Evolutionary conservation across 2,113 vertebrate species (phyloP).

Genomic region (Mesocricetus auratus): DNA sequence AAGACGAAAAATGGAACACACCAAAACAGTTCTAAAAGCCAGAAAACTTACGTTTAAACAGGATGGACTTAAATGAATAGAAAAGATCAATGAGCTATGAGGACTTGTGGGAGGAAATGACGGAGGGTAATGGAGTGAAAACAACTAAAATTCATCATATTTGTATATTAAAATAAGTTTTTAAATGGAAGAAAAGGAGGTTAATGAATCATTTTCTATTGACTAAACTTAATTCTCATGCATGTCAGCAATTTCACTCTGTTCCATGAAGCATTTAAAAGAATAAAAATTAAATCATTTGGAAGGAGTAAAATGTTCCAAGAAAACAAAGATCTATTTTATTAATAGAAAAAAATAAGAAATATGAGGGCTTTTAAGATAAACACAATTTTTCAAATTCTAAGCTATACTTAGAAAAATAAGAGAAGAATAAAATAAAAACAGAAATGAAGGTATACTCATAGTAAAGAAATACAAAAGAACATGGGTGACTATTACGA

Average conservation of each 20-base stretch:
- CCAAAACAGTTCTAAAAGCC: background rate
- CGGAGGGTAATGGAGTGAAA: background rate
- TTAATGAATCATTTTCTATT: background rate
- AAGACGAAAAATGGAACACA: background rate
- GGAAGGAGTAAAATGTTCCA: slow-evolving; percentile 4
- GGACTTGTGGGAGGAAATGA: background rate
- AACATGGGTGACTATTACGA: background rate
- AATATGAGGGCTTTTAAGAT: background rate
- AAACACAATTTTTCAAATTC: background rate
- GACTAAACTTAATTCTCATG: background rate
- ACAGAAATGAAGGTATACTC: background rate
- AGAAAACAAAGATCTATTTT: background rate
- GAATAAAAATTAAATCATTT: background rate
- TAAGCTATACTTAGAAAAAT: background rate
- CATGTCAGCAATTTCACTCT: background rate
- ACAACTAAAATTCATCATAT: background rate
- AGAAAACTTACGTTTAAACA: background rate
- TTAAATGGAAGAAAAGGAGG: background rate
- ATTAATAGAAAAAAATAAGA: background rate
- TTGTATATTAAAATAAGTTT: background rate
- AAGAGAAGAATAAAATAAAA: background rate
- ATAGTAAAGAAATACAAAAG: background rate
- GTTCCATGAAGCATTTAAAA: background rate
- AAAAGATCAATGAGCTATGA: background rate
- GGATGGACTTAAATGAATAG: background rate